phyloP scores from a whole-genome alignment of 2,113 vertebrate species.

The Ictalurus furcatus region DNA sequence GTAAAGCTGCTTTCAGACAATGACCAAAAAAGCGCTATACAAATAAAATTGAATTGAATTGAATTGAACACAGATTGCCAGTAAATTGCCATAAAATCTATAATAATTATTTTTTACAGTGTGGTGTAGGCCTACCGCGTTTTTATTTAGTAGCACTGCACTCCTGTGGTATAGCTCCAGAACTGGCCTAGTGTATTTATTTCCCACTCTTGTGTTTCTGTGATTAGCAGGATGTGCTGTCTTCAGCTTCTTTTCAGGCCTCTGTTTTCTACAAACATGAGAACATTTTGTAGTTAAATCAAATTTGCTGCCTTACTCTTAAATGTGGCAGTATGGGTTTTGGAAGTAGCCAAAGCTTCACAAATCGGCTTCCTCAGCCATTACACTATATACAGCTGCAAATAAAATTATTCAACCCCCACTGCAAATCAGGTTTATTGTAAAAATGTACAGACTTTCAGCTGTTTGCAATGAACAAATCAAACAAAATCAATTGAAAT shows the following conservation, averaged over 20 bases:
- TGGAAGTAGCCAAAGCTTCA: not conserved
- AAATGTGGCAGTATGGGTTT: not conserved
- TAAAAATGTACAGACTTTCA: no score
- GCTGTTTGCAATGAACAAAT: no score
- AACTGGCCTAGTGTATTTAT: not conserved
- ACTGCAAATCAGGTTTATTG: no score
- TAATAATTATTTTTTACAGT: not conserved
- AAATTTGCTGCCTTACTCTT: not conserved
- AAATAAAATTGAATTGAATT: no score
- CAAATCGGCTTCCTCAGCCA: not conserved
- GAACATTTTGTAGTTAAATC: conserved; percentile 14
- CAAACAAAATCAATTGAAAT: no score
- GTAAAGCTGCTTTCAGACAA: no score
- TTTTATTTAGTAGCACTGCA: not conserved
- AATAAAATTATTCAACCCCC: no score
- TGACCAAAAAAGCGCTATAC: no score
- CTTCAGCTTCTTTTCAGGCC: not conserved
- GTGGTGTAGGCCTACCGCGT: not conserved
- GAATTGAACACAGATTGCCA: not conserved
- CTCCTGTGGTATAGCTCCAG: not conserved
- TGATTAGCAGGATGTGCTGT: not conserved
- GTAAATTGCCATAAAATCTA: not conserved
- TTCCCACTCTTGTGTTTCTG: not conserved
- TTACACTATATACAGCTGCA: not conserved
- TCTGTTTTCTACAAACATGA: not conserved